These are phyloP conservation scores for Sebastes diploproa DNA, from an alignment of 2,797 vertebrate genomes.

Conservation along the genomic window DNA sequence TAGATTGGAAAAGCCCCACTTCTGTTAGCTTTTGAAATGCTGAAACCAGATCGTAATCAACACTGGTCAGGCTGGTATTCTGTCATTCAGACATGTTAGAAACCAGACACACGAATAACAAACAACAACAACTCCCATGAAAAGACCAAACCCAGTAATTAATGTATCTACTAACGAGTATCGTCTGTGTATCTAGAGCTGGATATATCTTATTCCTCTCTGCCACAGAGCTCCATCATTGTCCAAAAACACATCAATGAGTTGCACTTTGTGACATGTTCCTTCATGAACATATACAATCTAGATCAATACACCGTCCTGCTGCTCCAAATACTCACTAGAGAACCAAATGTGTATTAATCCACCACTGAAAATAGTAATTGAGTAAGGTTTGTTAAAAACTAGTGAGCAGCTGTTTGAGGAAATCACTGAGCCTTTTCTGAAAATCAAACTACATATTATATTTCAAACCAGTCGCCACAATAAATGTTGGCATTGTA, in stretches of 20 bases:
- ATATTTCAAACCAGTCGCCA: neutral
- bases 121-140: neutral
- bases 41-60: constrained; percentile 16
- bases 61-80: neutral
- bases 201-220: neutral
- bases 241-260: neutral
- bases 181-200: neutral
- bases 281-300: no score
- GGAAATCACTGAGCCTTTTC: neutral
- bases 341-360: neutral
- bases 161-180: neutral
- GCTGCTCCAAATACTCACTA: neutral
- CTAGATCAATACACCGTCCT: no score
- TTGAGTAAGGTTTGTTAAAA: no score
- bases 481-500: no score
- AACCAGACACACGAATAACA: neutral
- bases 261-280: no score
- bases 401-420: no score
- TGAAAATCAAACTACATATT: neutral
- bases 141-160: neutral
- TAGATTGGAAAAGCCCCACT: neutral
- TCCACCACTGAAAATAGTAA: neutral
- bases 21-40: neutral
- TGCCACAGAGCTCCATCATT: neutral
- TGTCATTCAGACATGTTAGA: neutral